These are phyloP conservation scores for Palaemon carinicauda DNA, from an alignment of 1,140 invertebrate genomes.

Conservation along the genomic window DNA sequence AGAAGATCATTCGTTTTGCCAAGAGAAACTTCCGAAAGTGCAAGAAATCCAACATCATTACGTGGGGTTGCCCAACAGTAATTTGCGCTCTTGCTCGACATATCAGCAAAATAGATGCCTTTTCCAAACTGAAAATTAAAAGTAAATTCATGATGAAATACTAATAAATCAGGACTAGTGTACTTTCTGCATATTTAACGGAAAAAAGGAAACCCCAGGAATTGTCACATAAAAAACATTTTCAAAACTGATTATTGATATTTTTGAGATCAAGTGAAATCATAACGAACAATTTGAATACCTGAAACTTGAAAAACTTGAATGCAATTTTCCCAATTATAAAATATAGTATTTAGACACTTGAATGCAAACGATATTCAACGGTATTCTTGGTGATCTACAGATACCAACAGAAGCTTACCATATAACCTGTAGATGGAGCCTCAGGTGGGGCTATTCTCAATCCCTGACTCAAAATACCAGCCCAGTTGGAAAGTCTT, in stretches of 20 bases:
- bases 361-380: too few relatives aligned
- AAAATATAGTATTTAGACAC: too few relatives aligned
- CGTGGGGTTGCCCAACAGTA: conserved; percentile 68
- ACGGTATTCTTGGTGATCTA: background rate
- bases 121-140: conserved; percentile 62
- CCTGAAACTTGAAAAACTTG: background rate
- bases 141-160: background rate
- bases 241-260: too few relatives aligned
- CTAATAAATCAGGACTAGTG: too few relatives aligned
- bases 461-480: conserved; percentile 72
- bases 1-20: conserved; percentile 60
- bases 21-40: conserved; percentile 69
- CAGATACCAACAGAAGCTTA: conserved; percentile 58
- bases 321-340: background rate
- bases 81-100: conserved; percentile 73
- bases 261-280: background rate
- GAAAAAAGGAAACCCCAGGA: background rate
- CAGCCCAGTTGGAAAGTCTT: conserved; percentile 70
- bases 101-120: conserved; percentile 73
- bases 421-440: conserved; percentile 71
- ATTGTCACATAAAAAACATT: too few relatives aligned
- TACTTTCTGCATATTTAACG: too few relatives aligned
- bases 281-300: too few relatives aligned
- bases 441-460: conserved; percentile 71
- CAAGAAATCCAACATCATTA: conserved; percentile 67